Percentiles rank a stretch among this genome's conserved stretches.
These are phyloP conservation scores for Chrysomela aeneicollis DNA, from an alignment of 2,888 invertebrate species.

Conservation along the genomic window DNA sequence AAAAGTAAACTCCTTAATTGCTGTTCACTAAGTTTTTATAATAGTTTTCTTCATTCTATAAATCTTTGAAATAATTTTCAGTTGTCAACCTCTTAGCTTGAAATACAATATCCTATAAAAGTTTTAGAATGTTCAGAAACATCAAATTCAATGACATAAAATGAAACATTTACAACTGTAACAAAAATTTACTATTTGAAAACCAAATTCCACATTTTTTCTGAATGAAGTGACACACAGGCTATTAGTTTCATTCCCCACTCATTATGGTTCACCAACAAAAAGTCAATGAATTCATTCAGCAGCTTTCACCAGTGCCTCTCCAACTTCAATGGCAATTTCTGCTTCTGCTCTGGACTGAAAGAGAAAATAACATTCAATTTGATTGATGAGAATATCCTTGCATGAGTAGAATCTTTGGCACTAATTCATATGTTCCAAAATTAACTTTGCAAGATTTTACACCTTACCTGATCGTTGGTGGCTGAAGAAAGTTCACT, in stretches of 20 bases:
- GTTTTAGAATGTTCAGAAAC: no score
- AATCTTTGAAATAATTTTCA: no score
- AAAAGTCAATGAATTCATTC: slow-evolving; percentile 61
- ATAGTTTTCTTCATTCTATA: no score
- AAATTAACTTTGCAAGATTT: not conserved
- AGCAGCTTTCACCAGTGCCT: slow-evolving; percentile 89
- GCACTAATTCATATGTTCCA: slow-evolving; percentile 6
- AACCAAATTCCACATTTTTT: not conserved
- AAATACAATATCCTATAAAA: no score
- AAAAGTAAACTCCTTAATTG: no score
- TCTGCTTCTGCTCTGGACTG: slow-evolving; percentile 87
- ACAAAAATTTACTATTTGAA: not conserved
- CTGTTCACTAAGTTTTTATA: no score
- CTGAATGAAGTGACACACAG: not conserved
- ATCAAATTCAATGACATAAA: not conserved
- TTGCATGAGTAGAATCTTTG: no score
- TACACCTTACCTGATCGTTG: slow-evolving; percentile 75
- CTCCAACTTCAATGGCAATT: slow-evolving; percentile 93
- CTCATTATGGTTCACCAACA: no score
- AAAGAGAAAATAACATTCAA: slow-evolving; percentile 54
- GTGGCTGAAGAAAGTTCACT: slow-evolving; percentile 81
- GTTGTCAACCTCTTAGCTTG: no score
- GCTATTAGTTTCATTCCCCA: not conserved
- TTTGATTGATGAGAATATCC: no score
- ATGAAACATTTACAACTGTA: not conserved